These are phyloP conservation scores for Corydoras sp. DNA, from an alignment of 2,113 vertebrate genomes.

Conservation along the genomic window DNA sequence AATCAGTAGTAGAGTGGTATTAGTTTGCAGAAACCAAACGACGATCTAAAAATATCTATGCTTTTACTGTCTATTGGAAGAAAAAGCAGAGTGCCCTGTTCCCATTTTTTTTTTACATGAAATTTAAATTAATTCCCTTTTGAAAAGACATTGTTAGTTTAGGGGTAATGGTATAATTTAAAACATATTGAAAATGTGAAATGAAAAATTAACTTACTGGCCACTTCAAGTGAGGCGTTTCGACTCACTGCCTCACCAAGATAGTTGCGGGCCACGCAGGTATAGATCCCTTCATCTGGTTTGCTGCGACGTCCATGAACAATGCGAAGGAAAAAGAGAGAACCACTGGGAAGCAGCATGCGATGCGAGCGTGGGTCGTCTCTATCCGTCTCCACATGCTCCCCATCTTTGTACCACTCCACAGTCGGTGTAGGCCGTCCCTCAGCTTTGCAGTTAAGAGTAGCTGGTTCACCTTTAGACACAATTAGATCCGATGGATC, in stretches of 20 bases:
- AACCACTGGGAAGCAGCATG: constrained; percentile 93
- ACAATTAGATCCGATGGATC: constrained; percentile 68
- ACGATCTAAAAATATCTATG: too few relatives aligned
- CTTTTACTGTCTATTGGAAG: too few relatives aligned
- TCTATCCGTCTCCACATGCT: constrained; percentile 88
- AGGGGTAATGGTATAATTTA: too few relatives aligned
- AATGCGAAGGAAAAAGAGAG: constrained; percentile 94
- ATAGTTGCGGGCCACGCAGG: constrained; percentile 92
- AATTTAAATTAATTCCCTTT: too few relatives aligned
- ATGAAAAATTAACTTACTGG: constrained; percentile 71
- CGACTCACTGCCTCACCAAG: constrained; percentile 89
- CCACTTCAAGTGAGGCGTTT: constrained; percentile 92
- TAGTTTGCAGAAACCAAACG: too few relatives aligned
- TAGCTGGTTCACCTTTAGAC: constrained; percentile 70
- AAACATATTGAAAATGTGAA: too few relatives aligned
- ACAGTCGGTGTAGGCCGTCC: constrained; percentile 58
- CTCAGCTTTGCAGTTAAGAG: constrained; percentile 70
- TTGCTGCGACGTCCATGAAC: constrained; percentile 94
- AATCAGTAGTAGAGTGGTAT: too few relatives aligned
- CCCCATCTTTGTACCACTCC: constrained; percentile 94
- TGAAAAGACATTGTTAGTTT: too few relatives aligned
- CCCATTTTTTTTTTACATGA: too few relatives aligned
- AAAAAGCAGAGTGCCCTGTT: too few relatives aligned
- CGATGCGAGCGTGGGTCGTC: constrained; percentile 93
- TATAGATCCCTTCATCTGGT: constrained; percentile 87